Evolutionary conservation across 2,113 vertebrate genomes (phyloP), one percentile per base, ranked within the genome.

Genomic region (Silurus meridionalis): DNA sequence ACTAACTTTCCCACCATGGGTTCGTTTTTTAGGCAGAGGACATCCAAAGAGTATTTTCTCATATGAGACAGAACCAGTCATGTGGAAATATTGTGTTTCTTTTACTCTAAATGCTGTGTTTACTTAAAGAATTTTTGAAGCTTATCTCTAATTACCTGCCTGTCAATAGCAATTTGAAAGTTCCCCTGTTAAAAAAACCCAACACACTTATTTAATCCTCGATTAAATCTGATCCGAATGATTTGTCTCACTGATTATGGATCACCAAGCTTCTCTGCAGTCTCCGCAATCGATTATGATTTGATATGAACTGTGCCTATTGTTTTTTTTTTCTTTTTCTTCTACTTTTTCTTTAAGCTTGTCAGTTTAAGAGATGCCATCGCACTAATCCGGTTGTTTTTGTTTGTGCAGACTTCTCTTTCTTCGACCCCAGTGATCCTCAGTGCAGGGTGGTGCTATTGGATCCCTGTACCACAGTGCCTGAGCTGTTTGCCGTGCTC

Each of bases 401-500:
- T 71, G 83, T 88, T 87, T 77, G 37, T 90, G 82, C 92, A 99
- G 98, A 99, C 82, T 99, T 99, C 92, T 97, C 98, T 85, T 99
- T 99, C 93, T 99, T 99, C 1, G 97, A 99, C 93, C 98, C 97
- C 9, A 95, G 96, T 85, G 98, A 99, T 88, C 96, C 96, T 0
- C 95, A 97, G 48, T 99, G 98, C 91, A 96, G 95, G 85, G 96
- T 96, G 90, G 96, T 99, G 90, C 96, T 99, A 88, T 94, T 95
- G 37, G 93, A 97, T 90, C 97, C 97, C 11, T 93, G 93, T 92
- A 99, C 98, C 72, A 96, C 97, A 10, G 95, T 99, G 78, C 96
- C 98, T 0, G 97, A 99, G 93, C 94, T 99, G 89, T 99, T 99
- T 89, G 98, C 98, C 50, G 96, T 99, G 84, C 95, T 99, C 90